A percentile compares a stretch with the other conserved stretches of the same genome.
Conservation (phyloP, 1,140 invertebrate genomes). For the Nixonia krombeini region DNA sequence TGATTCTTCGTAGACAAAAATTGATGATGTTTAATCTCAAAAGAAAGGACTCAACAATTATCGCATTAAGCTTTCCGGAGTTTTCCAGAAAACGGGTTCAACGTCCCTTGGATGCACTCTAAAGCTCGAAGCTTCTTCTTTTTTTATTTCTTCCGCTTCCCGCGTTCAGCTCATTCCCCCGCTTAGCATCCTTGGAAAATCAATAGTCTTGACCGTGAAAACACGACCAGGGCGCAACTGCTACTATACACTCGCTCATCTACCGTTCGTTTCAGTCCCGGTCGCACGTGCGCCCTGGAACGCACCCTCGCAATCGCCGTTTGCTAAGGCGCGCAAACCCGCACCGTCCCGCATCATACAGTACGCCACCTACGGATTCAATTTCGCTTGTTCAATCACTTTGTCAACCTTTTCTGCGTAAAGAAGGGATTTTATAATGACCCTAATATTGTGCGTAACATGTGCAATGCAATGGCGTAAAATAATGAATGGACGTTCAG, state of each 20-base stretch:
- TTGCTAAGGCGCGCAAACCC: no score
- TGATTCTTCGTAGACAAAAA: background rate
- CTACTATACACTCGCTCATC: conserved; percentile 39
- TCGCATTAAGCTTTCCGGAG: conserved; percentile 48
- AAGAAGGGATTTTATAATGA: no score
- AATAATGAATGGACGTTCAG: no score
- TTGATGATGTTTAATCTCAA: background rate
- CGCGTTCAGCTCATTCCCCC: conserved; percentile 34
- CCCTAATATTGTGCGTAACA: no score
- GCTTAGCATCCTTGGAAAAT: conserved; percentile 60
- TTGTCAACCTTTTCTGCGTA: no score
- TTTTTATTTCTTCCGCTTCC: conserved; percentile 58
- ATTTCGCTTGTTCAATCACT: no score
- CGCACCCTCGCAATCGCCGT: conserved; percentile 26
- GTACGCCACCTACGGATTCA: no score
- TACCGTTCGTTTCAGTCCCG: conserved; percentile 40
- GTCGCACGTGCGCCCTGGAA: conserved; percentile 54
- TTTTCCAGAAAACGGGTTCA: conserved; percentile 61
- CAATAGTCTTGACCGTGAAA: conserved; percentile 73
- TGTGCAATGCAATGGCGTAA: no score
- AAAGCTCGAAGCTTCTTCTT: conserved; percentile 62
- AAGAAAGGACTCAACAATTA: conserved; percentile 49
- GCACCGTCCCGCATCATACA: no score
- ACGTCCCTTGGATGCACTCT: conserved; percentile 70
- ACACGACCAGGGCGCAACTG: conserved; percentile 65